phyloP scores from a whole-genome alignment of 2,113 vertebrate species.

The Lagopus muta region DNA sequence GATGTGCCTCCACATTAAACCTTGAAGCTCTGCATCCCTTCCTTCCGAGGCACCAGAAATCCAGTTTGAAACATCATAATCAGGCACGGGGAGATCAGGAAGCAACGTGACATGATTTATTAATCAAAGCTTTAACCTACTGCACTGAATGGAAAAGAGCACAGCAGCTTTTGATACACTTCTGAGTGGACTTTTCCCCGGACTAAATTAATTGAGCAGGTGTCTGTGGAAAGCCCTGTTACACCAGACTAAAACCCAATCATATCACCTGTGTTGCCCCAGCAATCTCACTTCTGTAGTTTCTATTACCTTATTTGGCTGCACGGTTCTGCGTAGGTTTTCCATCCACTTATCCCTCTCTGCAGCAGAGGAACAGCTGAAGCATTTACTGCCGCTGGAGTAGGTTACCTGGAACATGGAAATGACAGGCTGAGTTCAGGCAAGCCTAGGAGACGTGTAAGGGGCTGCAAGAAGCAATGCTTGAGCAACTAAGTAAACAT shows the following conservation, averaged over 20 bases:
- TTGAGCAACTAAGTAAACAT: neutral
- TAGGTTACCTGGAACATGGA: conserved; percentile 87
- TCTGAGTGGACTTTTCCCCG: neutral
- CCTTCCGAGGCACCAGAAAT: neutral
- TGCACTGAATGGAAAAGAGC: neutral
- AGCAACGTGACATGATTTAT: accelerated
- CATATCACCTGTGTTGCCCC: neutral
- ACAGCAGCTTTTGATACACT: neutral
- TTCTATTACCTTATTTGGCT: conserved; percentile 93
- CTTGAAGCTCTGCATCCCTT: neutral
- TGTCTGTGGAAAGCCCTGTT: conserved; percentile 27
- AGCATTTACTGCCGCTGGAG: conserved; percentile 94
- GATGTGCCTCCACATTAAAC: neutral
- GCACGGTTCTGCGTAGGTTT: conserved; percentile 92
- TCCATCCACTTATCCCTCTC: conserved; percentile 99
- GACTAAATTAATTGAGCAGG: conserved; percentile 37
- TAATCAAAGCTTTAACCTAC: neutral
- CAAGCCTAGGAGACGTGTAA: neutral
- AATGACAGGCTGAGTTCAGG: conserved; percentile 30
- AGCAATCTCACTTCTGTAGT: neutral
- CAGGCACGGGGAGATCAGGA: neutral
- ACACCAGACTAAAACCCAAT: conserved; percentile 26
- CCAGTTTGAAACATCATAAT: accelerated
- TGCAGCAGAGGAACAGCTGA: conserved; percentile 93
- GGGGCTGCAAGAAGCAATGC: neutral